Evolutionary conservation across 64 coral and sea anemone genomes (phyloP).

Genomic region (Porites lutea): DNA sequence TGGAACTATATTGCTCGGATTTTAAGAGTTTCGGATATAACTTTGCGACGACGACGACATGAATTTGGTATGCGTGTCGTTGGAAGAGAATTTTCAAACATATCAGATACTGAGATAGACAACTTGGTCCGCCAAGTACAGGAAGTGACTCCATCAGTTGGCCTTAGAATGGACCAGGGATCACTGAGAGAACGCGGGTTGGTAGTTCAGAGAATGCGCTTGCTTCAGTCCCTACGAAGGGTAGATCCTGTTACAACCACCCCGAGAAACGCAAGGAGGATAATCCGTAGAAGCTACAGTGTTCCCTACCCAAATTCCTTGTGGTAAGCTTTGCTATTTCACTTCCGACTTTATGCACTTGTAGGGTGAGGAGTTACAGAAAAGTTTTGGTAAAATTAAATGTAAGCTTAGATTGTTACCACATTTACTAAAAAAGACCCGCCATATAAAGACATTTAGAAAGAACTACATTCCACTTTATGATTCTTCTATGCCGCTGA

Average conservation of each 20-base stretch:
- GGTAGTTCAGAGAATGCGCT: slow-evolving; percentile 9
- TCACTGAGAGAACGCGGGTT: slow-evolving; percentile 11
- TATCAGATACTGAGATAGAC: slow-evolving; percentile 18
- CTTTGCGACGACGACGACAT: slow-evolving; percentile 12
- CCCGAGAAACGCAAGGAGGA: slow-evolving; percentile 15
- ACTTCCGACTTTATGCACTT: slow-evolving; percentile 1
- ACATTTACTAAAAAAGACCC: too few relatives aligned
- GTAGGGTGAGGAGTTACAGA: too few relatives aligned
- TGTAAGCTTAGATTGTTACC: too few relatives aligned
- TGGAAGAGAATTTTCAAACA: slow-evolving; percentile 3
- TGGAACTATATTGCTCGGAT: slow-evolving; percentile 21
- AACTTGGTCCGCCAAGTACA: neutral
- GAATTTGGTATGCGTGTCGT: slow-evolving; percentile 27
- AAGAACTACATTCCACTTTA: too few relatives aligned
- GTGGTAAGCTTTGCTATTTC: slow-evolving; percentile 36
- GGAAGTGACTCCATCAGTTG: slow-evolving; percentile 7
- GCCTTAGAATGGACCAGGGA: slow-evolving; percentile 17
- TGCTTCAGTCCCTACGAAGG: neutral
- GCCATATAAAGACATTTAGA: too few relatives aligned
- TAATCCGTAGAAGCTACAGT: slow-evolving; percentile 37
- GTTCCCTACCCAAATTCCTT: slow-evolving; percentile 34
- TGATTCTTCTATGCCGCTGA: too few relatives aligned
- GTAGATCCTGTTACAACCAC: slow-evolving; percentile 33
- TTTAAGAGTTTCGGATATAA: slow-evolving; percentile 2
- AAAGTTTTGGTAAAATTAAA: too few relatives aligned